Percentiles rank a stretch among this genome's conserved stretches.
Conservation (phyloP, 2,888 invertebrate species). For the Mantis religiosa region DNA sequence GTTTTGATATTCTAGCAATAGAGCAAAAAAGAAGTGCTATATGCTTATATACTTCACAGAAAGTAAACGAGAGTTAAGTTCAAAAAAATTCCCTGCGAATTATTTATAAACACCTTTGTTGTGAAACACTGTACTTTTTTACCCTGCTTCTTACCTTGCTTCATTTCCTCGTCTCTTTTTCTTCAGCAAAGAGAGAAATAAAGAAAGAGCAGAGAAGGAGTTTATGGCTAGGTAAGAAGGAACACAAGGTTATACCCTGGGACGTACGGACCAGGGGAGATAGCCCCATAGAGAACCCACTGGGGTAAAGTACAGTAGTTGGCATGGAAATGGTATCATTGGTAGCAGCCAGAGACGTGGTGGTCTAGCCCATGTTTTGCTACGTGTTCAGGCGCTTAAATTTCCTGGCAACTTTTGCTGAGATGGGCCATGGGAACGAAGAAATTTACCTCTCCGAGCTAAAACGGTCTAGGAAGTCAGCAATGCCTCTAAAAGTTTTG, state of each 20-base stretch:
- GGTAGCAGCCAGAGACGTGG: neutral
- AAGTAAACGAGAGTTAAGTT: too few species aligned
- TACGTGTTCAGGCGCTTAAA: conserved; percentile 6
- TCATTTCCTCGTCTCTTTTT: neutral
- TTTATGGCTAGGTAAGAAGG: neutral
- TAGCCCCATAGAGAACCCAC: neutral
- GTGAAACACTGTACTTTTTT: neutral
- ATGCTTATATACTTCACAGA: too few species aligned
- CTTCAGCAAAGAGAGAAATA: neutral
- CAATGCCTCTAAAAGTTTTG: neutral
- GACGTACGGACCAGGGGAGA: neutral
- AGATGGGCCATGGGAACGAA: neutral
- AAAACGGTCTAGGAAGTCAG: neutral
- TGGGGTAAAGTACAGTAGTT: neutral
- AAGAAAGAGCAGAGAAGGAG: neutral
- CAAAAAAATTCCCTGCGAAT: too few species aligned
- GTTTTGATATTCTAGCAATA: too few species aligned
- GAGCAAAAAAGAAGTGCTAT: too few species aligned
- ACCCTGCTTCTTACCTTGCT: neutral
- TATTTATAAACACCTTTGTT: too few species aligned
- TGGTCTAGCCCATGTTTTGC: neutral
- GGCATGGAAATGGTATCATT: conserved; percentile 14
- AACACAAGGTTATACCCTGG: neutral
- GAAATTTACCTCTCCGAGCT: neutral
- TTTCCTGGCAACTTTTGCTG: neutral